A percentile compares a stretch with the other conserved stretches of the same genome.
Evolutionary conservation across 2,113 vertebrate species (phyloP).

Genomic region (Osmerus eperlanus): DNA sequence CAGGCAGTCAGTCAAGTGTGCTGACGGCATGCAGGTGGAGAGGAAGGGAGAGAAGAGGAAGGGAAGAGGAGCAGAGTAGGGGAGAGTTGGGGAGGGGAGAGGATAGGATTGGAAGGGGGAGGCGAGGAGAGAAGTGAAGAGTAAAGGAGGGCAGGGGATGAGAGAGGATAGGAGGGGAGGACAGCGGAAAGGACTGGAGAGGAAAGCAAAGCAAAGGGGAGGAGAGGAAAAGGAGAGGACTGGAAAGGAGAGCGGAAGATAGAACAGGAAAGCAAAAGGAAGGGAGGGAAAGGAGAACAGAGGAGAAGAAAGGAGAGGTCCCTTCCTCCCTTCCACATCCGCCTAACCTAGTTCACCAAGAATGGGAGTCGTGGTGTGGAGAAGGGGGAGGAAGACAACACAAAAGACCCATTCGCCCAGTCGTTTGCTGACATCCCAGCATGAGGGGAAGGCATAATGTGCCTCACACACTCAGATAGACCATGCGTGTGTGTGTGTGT

Average conservation of each 20-base stretch:
- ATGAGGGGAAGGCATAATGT: neutral
- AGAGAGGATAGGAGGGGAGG: slow-evolving; percentile 8
- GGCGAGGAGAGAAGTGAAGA: too few species aligned
- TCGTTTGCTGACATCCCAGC: neutral
- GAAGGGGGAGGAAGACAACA: neutral
- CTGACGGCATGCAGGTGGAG: neutral
- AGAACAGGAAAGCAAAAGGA: neutral
- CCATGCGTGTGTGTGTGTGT: neutral
- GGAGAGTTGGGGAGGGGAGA: neutral
- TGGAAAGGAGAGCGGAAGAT: neutral
- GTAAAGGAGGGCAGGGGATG: neutral
- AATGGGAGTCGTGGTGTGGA: too few species aligned
- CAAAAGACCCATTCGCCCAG: neutral
- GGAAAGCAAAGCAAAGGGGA: neutral
- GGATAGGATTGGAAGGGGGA: neutral
- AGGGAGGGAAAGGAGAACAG: neutral
- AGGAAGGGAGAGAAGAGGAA: neutral
- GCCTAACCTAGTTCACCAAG: too few species aligned
- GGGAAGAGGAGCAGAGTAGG: neutral
- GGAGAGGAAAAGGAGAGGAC: neutral
- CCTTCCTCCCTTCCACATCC: too few species aligned
- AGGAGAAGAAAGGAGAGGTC: too few species aligned
- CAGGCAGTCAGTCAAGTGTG: neutral
- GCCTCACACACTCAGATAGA: neutral
- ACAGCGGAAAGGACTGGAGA: neutral